Evolutionary conservation across 2,888 invertebrate genomes (phyloP), one percentile per base, ranked within the genome.

Genomic region (Drosophila rubida): DNA sequence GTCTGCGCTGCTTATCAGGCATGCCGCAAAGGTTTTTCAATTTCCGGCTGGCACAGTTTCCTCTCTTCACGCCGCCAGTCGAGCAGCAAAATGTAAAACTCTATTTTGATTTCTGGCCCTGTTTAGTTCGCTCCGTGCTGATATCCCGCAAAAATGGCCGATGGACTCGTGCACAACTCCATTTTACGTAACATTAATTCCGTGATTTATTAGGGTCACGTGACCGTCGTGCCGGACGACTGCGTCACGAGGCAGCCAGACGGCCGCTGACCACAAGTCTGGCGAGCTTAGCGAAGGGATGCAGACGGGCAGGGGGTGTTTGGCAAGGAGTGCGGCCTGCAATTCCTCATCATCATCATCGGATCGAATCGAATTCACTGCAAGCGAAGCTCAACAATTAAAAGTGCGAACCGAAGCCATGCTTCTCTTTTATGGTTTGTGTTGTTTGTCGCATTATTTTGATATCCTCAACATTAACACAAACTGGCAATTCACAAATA

Each of bases 111-210:
- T 54, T 25, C 61, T 41, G 8, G 35, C 6, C 42, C 9, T 39
- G 44, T 2, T 25, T 5, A 16, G 13, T 32, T 45, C 41, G n/a
- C 23, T 27, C 37, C 23, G 22, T 7, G 11, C 59, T 44, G 23
- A 32, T 50, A 44, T 63, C 57, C 50, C 53, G 41, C 14, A 23
- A 14, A 23, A 50, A 37, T 16, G 50, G 37, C n/a, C 27, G 6
- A 54, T 44, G 41, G 30, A 49, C 48, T 48, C 53, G 51, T 58
- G 71, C 83, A 78, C 88, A 89, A 91, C 90, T 92, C 90, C 91
- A 92, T 92, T 92, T 92, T 90, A 92, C 92, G 91, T 92, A 91
- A 92, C 92, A 92, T 92, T 92, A 92, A 92, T 90, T 91, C 91
- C 76, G 91, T 92, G 92, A 92, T 92, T 92, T 92, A 92, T 92